phyloP scores from a whole-genome alignment of 2,113 vertebrate species.

The Crotalus horridus region DNA sequence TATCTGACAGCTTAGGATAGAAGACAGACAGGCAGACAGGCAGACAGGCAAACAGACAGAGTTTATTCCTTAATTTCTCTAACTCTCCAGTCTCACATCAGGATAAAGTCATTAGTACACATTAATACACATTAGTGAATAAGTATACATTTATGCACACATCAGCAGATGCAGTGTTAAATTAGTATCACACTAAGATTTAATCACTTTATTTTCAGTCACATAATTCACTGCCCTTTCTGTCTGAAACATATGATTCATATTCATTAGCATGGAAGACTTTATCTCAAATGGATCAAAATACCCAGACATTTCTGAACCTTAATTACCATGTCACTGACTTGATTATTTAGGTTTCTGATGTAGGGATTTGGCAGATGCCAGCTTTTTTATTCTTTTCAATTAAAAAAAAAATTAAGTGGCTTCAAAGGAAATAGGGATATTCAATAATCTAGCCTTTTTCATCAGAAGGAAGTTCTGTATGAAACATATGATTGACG shows the following conservation, averaged over 20 bases:
- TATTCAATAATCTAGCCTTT: not conserved
- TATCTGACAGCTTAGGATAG: not conserved
- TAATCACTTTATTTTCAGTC: not conserved
- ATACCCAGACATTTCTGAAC: not conserved
- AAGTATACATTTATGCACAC: not conserved
- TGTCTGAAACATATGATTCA: not conserved
- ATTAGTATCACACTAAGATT: not conserved
- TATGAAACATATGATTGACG: not conserved
- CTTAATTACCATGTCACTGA: not conserved
- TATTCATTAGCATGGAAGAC: not conserved
- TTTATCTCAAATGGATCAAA: not conserved
- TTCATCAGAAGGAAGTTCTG: not conserved
- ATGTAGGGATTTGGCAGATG: not conserved
- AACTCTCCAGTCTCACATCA: not conserved
- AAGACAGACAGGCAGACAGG: not conserved
- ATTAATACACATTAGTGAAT: not conserved
- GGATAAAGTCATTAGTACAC: not conserved
- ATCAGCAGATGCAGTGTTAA: not conserved
- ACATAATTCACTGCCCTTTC: not conserved
- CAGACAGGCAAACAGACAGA: not conserved
- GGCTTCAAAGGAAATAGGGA: not conserved
- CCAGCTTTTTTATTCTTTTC: slow-evolving; percentile 2
- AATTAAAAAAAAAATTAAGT: not conserved
- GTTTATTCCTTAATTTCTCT: not conserved
- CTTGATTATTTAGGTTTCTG: slow-evolving; percentile 1